Percentiles rank a stretch among this genome's conserved stretches.
These are phyloP conservation scores for Myanophis thanlyinensis DNA, from an alignment of 2,113 vertebrate genomes.

Conservation along the genomic window DNA sequence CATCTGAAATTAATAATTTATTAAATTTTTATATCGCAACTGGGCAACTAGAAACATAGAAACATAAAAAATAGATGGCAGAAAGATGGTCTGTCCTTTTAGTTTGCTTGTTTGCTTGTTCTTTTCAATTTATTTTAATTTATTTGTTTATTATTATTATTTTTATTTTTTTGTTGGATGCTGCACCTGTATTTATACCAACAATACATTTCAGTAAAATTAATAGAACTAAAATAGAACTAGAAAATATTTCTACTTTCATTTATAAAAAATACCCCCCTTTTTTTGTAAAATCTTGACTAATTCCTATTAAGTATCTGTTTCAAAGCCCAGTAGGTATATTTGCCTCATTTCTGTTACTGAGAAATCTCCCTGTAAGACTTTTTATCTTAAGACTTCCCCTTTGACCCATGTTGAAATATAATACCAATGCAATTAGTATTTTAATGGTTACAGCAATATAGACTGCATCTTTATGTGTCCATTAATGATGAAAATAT, in stretches of 20 bases:
- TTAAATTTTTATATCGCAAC: background rate
- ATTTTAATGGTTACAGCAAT: slow-evolving; percentile 19
- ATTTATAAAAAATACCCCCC: background rate
- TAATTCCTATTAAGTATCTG: background rate
- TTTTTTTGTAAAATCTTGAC: background rate
- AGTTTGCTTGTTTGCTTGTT: background rate
- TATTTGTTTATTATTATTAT: background rate
- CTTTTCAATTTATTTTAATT: background rate
- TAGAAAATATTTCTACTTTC: background rate
- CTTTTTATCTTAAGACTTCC: background rate
- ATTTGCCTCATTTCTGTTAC: background rate
- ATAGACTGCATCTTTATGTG: background rate
- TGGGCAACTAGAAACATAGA: background rate
- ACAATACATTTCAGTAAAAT: background rate
- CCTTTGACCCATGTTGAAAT: background rate
- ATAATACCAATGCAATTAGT: background rate
- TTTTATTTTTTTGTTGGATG: background rate
- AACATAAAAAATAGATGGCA: background rate
- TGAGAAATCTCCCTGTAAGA: background rate
- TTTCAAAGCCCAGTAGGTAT: background rate
- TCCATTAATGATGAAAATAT: background rate
- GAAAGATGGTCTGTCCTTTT: background rate
- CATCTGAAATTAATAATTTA: background rate
- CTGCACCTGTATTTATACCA: background rate
- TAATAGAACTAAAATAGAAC: background rate